Evolutionary conservation across 1,140 invertebrate species (phyloP).

Genomic region (Himalopsyche phryganea): DNA sequence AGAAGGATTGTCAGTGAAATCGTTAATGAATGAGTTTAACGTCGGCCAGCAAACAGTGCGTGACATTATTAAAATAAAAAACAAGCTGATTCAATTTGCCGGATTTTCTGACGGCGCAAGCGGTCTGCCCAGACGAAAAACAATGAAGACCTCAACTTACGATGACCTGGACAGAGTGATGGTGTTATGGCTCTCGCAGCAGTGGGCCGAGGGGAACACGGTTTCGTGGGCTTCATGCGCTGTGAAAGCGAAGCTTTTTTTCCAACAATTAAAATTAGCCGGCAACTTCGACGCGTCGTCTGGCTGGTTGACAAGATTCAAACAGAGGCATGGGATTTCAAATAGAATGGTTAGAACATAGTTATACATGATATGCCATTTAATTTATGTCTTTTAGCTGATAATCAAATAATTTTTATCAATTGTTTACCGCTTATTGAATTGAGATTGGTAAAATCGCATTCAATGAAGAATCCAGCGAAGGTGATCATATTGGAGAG

Average conservation of each 20-base stretch:
- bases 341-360: too few species aligned
- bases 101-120: background rate
- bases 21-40: conserved; percentile 8
- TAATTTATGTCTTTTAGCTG: too few species aligned
- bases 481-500: too few species aligned
- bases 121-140: background rate
- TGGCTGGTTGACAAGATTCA: background rate
- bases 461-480: too few species aligned
- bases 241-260: background rate
- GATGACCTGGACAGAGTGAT: conserved; percentile 11
- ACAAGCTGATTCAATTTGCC: background rate
- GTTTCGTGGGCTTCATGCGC: background rate
- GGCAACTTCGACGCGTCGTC: background rate
- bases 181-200: conserved; percentile 9
- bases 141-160: conserved; percentile 9
- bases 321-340: background rate
- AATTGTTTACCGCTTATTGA: too few species aligned
- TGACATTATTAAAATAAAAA: conserved; percentile 11
- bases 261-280: background rate
- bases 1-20: background rate
- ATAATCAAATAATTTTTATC: too few species aligned
- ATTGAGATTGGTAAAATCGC: too few species aligned
- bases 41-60: conserved; percentile 3
- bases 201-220: background rate
- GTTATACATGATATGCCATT: too few species aligned